These are phyloP conservation scores for Mesodorylaimus sp. DNA, from an alignment of 2,888 invertebrate genomes.

Conservation along the genomic window DNA sequence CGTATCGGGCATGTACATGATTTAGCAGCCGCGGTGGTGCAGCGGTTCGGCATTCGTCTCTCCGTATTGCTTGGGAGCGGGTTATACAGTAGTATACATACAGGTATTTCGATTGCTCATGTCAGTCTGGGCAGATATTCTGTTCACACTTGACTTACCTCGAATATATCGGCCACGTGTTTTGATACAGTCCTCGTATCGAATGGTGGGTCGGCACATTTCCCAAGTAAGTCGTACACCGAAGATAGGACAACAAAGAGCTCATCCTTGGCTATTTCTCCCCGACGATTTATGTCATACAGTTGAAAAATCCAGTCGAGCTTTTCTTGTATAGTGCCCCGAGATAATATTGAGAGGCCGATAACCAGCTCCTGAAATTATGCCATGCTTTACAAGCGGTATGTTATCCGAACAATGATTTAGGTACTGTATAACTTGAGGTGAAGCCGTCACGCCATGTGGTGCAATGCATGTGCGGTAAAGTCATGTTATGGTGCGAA, in stretches of 20 bases:
- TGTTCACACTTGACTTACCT: conserved; percentile 29
- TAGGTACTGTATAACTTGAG: neutral
- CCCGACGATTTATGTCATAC: conserved; percentile 63
- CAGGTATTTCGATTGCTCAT: too few relatives aligned
- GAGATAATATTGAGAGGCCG: conserved; percentile 70
- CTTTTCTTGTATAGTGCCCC: conserved; percentile 79
- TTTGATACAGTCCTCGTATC: conserved; percentile 32
- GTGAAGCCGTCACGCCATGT: too few relatives aligned
- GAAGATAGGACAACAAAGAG: conserved; percentile 36
- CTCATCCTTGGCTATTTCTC: conserved; percentile 35
- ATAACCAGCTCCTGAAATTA: conserved; percentile 68
- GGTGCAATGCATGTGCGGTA: too few relatives aligned
- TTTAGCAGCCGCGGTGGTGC: too few relatives aligned
- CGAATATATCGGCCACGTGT: conserved; percentile 38
- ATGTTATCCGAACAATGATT: neutral
- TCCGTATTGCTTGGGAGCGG: too few relatives aligned
- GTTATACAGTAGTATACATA: too few relatives aligned
- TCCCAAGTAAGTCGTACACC: conserved; percentile 39
- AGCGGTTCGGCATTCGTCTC: too few relatives aligned
- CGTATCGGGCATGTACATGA: neutral
- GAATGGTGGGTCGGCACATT: conserved; percentile 29
- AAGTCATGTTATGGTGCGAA: too few relatives aligned
- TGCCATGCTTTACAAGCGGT: neutral
- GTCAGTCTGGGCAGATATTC: too few relatives aligned
- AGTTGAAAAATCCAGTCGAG: conserved; percentile 83